Conservation (phyloP, 2,113 vertebrate genomes). For the Corythoichthys haematopterus region DNA sequence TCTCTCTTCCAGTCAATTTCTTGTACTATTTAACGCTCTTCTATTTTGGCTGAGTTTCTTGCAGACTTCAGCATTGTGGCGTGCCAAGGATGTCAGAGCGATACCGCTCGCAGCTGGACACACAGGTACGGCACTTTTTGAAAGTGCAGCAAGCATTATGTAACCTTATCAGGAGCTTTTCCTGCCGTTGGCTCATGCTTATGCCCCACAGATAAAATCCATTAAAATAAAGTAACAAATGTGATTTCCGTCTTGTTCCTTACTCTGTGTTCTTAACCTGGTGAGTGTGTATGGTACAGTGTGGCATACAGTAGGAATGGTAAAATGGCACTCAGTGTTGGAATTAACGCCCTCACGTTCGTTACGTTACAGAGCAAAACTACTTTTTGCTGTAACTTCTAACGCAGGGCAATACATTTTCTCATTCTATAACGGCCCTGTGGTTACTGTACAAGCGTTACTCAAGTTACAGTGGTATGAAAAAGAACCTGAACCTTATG, state of each 20-base stretch:
- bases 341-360: too few relatives aligned
- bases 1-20: constrained; percentile 17
- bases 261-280: constrained; percentile 15
- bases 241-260: constrained; percentile 8
- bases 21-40: constrained; percentile 3
- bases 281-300: constrained; percentile 28
- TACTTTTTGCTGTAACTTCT: too few relatives aligned
- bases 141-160: constrained; percentile 14
- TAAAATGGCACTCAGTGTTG: constrained; percentile 28
- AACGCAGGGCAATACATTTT: constrained; percentile 28
- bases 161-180: constrained; percentile 30
- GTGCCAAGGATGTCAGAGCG: constrained; percentile 15
- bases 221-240: constrained; percentile 28
- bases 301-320: constrained; percentile 31
- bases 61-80: constrained; percentile 3
- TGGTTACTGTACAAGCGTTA: background rate
- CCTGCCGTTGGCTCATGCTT: constrained; percentile 30
- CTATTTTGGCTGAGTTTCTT: constrained; percentile 4
- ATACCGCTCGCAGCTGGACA: constrained; percentile 12
- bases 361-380: too few relatives aligned
- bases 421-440: constrained; percentile 32
- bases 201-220: constrained; percentile 17
- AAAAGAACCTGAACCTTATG: too few relatives aligned
- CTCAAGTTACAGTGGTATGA: too few relatives aligned
- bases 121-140: constrained; percentile 28